Base-by-base conservation (phyloP, 2,113 vertebrate genomes). In the Heterocephalus glaber region DNA sequence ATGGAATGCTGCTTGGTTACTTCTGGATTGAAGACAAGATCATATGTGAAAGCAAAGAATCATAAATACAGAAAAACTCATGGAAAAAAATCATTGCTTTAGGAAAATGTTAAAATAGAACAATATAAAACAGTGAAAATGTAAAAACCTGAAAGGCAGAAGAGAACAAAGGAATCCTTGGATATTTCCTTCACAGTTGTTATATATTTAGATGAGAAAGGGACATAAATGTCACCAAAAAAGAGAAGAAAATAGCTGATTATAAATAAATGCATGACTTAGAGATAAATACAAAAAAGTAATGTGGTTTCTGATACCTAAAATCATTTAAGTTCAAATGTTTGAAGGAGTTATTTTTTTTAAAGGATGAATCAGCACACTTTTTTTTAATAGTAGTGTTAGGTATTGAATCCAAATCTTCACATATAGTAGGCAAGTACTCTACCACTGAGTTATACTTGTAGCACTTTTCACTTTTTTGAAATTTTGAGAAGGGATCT, bases 201-300 rank as follows among this genome's bases (percentile, higher is more conserved):
- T 49, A 92, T 72, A 58, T 92, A 88, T 82, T 60, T 56, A 19
- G 38, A 13, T 79, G 14, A 24, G 33, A 95, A 20, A 79, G 35
- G 49, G 38, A 61, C 68, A 79, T 24, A 76, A 47, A 81, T 85
- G 33, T 74, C 28, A 84, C 6, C 7, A 74, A 96, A 86, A 19
- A 89, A 77, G 44, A 79, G 30, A 79, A 70, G n/a, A 94, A 89
- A 96, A 95, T 30, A 74, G 65, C 72, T 82, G n/a, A 94, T 66
- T 28, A 74, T 63, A 30, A 76, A 92, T 12, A 1, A 88, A 92
- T 66, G 7, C 24, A 82, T 7, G 4, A 74, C 58, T 77, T 81
- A 83, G 28, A 93, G 20, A 17, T 86, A 26, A 74, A 30, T 66
- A 70, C 22, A 7, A 70, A 44, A 85, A 66, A 88, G 19, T 11